Evolutionary conservation across 1,140 invertebrate species (phyloP).

Genomic region (Megalonaias nervosa): DNA sequence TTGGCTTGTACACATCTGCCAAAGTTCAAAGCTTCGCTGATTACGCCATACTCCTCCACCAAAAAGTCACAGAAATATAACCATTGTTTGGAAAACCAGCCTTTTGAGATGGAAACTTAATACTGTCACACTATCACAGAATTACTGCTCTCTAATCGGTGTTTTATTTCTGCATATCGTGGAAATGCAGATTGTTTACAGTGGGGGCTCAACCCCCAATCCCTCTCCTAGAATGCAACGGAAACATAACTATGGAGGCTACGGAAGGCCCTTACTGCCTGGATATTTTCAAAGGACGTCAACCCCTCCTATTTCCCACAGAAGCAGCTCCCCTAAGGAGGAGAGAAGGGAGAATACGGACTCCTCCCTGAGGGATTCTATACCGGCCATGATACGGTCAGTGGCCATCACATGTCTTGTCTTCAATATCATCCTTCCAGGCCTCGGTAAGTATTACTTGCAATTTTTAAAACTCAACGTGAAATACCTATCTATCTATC

Average conservation of each 20-base stretch:
- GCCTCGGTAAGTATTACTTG: constrained; percentile 69
- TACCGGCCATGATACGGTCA: constrained; percentile 72
- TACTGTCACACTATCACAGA: too few species aligned
- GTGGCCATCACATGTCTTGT: constrained; percentile 71
- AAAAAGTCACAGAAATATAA: too few species aligned
- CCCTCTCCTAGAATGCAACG: constrained; percentile 56
- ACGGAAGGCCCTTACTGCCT: constrained; percentile 56
- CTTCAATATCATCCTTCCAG: constrained; percentile 72
- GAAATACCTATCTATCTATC: too few species aligned
- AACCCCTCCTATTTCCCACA: background rate
- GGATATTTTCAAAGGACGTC: constrained; percentile 44
- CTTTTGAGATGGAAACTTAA: too few species aligned
- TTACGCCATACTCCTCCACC: too few species aligned
- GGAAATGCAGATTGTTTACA: constrained; percentile 64
- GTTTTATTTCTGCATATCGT: background rate
- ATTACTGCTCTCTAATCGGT: too few species aligned
- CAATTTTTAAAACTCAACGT: background rate
- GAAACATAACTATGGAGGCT: constrained; percentile 50
- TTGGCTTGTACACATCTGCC: too few species aligned
- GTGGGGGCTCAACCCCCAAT: constrained; percentile 60
- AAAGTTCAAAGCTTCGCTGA: too few species aligned
- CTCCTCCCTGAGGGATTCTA: constrained; percentile 62
- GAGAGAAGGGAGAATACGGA: constrained; percentile 48
- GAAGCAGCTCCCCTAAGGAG: constrained; percentile 38
- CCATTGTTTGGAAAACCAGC: too few species aligned